Evolutionary conservation across 2,797 vertebrate genomes (phyloP).

Genomic region (Florisuga fusca): DNA sequence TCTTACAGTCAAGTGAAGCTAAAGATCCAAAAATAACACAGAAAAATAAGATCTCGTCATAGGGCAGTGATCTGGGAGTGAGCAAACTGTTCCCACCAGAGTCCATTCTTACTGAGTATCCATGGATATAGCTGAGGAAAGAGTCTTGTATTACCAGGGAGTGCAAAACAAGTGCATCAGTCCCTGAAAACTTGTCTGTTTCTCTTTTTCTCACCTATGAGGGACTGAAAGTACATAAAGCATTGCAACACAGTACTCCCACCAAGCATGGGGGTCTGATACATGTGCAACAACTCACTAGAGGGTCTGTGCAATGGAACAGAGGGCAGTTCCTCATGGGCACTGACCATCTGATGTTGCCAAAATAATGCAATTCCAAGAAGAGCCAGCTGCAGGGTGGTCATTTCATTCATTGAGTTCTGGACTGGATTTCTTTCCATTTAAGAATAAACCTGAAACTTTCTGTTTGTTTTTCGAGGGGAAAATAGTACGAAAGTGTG

Average conservation of each 20-base stretch:
- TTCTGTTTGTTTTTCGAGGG: not conserved
- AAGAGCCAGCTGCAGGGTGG: not conserved
- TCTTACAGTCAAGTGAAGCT: not conserved
- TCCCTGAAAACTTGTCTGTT: not conserved
- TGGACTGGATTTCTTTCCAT: not conserved
- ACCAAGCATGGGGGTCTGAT: not conserved
- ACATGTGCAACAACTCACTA: not conserved
- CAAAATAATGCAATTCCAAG: not conserved
- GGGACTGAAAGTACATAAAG: not conserved
- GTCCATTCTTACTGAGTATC: not conserved
- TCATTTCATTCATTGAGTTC: not conserved
- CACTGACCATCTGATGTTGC: accelerated
- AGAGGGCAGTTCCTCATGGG: not conserved
- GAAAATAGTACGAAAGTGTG: not conserved
- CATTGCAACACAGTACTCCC: not conserved
- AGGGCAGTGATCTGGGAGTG: not conserved
- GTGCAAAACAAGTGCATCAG: not conserved
- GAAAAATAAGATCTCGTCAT: not conserved
- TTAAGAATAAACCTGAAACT: not conserved
- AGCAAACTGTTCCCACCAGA: not conserved
- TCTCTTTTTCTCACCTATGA: not conserved
- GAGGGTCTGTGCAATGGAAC: not conserved
- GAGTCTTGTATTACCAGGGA: not conserved
- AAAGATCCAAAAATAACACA: not conserved
- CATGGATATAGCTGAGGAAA: not conserved